Evolutionary conservation across 2,113 vertebrate species (phyloP), one percentile per base, ranked within the genome.

Genomic region (Neogobius melanostomus): DNA sequence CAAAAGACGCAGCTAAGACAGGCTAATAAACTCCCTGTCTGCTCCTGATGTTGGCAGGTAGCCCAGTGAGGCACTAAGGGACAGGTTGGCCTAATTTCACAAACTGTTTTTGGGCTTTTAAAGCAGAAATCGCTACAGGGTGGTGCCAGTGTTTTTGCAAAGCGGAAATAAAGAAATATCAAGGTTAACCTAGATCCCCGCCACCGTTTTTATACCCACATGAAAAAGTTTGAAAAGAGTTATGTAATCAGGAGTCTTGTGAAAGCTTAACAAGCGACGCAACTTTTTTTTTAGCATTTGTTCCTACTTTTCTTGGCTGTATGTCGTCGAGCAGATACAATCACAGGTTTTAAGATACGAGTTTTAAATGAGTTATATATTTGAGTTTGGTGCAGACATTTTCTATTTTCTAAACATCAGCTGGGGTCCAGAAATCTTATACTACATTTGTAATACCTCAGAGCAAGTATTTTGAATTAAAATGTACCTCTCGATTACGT

Each of bases 81-180:
- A 44, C 59, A 61, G 59, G 59, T 61, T 61, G 59, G 59, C 59
- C 59, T 44, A 44, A 61, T 61, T 61, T n/a, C 44, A 36, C 11
- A 61, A 61, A 61, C 59, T 9, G 59, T 44, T 44, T 43, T 60
- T 6, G 11, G 36, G 36, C 16, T 61, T 60, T 15, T 7, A 45
- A 43, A 61, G 3, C 6, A 15, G 43, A 42, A 44, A 44, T 45
- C 44, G 59, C 42, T 61, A 8, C 12, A 61, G 14, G 14, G 59
- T 16, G 59, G 8, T 44, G 15, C 14, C 7, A 45, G 36, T n/a
- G 42, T 44, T 61, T 51, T 61, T 45, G 42, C 42, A 61, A 16
- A 44, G 42, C 59, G 9, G 15, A 12, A 61, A 61, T n/a, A 61
- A 16, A 61, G 43, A 44, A 45, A 61, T 42, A 42, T 42, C 28